Evolutionary conservation across 2,113 vertebrate genomes (phyloP), one percentile per base, ranked within the genome.

Genomic region (Phycodurus eques): DNA sequence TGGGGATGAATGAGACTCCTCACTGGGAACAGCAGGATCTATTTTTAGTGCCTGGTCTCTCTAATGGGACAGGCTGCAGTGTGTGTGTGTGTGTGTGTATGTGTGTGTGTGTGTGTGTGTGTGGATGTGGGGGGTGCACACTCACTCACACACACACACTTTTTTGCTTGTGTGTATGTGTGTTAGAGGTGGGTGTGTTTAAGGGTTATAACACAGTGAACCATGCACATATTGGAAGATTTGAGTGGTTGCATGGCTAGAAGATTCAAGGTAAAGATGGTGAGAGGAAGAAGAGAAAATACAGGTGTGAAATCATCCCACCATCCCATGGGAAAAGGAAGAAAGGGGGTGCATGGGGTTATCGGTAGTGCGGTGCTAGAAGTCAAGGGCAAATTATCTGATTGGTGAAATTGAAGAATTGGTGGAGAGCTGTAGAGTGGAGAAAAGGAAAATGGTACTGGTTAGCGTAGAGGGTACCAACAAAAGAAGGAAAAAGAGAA

Each of bases 1-100:
- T 68, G 70, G 66, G 80, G 70, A 87, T 87, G 72, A 89, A 90
- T 86, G 80, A 79, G 43, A 68, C 76, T 77, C 67, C 79, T 82
- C 70, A 83, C 42, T 83, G 79, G 83, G 75, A 86, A 76, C 68
- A 87, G 80, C 68, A 67, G 74, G 33, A 60, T 64, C 76, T 91
- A 89, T 89, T 89, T 89, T 85, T 87, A 89, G 82, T 9, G 62
- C n/a, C 64, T 49, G 80, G 67, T 73, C 74, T 81, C 75, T 84
- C 78, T 81, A 78, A 78, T 79, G 65, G 77, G 69, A 82, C 71
- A 70, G 84, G 68, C 60, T 77, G 27, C 54, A 73, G 72, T 44
- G 64, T 59, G 78, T 70, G 67, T 62, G 68, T 14, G 77, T 27
- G 35, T 5, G 44, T n/a, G 65, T 67, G 57, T 68, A 54, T 64